phyloP scores from a whole-genome alignment of 1,140 invertebrate species.

The Zaprionus gabonicus region DNA sequence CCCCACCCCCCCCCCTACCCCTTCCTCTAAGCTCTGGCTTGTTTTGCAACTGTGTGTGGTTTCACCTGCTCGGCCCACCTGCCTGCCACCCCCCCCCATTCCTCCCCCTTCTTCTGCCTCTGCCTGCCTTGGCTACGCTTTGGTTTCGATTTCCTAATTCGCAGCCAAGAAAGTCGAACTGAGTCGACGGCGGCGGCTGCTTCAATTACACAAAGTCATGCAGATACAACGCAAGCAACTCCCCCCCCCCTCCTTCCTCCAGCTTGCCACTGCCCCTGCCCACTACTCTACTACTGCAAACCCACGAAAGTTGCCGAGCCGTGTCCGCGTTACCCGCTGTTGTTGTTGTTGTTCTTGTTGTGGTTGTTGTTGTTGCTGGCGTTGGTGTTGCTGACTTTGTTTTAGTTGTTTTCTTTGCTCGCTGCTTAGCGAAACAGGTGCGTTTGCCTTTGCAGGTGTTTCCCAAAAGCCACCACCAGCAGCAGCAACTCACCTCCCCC shows the following conservation, averaged over 20 bases:
- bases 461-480: constrained; percentile 77
- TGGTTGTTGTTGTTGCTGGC: constrained; percentile 39
- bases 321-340: constrained; percentile 60
- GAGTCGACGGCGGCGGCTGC: constrained; percentile 51
- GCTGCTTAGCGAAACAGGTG: constrained; percentile 80
- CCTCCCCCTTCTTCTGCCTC: neutral
- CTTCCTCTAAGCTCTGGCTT: neutral
- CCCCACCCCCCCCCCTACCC: neutral
- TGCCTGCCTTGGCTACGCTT: constrained; percentile 34
- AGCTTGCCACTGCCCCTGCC: neutral
- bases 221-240: constrained; percentile 30
- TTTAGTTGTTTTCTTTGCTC: constrained; percentile 61
- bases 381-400: constrained; percentile 71
- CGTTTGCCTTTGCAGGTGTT: constrained; percentile 84
- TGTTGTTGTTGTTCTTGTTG: constrained; percentile 40
- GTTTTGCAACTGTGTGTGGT: constrained; percentile 15
- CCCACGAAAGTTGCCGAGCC: constrained; percentile 70
- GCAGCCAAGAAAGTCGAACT: constrained; percentile 54
- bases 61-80: constrained; percentile 33
- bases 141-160: constrained; percentile 81
- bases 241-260: neutral
- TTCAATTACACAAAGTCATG: constrained; percentile 80
- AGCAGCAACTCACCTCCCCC: constrained; percentile 19
- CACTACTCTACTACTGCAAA: constrained; percentile 9
- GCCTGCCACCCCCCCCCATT: too few relatives aligned